Percentiles rank a stretch among this genome's conserved stretches.
phyloP scores from a whole-genome alignment of 2,113 vertebrate species.

The Gymnobelideus leadbeateri region DNA sequence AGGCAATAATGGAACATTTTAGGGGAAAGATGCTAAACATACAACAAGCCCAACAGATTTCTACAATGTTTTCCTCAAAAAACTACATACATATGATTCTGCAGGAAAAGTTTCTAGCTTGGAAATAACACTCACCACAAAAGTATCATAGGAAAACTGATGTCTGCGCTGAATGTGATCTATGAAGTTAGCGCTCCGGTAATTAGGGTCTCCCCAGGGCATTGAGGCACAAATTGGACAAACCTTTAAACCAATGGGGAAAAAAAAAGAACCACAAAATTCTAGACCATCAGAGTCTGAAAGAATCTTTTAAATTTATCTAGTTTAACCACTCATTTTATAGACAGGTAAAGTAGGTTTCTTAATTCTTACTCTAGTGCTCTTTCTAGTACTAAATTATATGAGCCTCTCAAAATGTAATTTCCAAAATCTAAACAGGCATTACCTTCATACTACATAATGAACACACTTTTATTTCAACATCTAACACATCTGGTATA shows the following conservation, averaged over 20 bases:
- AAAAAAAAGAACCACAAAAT: background rate
- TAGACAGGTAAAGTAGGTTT: background rate
- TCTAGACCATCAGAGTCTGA: background rate
- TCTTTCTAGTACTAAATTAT: background rate
- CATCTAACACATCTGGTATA: background rate
- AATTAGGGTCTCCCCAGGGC: slow-evolving; percentile 98
- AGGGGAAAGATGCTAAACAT: background rate
- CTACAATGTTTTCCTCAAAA: background rate
- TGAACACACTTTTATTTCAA: background rate
- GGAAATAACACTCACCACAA: slow-evolving; percentile 90
- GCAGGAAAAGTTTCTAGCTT: background rate
- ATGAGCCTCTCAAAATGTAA: background rate
- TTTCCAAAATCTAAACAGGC: background rate
- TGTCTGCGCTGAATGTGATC: slow-evolving; percentile 96
- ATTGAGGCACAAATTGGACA: slow-evolving; percentile 99
- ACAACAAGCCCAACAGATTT: background rate
- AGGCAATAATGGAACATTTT: background rate
- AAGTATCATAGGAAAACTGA: slow-evolving; percentile 97
- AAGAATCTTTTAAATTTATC: background rate
- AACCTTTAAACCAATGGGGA: slow-evolving; percentile 86
- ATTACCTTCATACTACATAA: background rate
- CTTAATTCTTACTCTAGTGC: background rate
- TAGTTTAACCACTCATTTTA: background rate
- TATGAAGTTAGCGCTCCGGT: slow-evolving; percentile 97
- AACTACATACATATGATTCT: background rate